Evolutionary conservation across 1,140 invertebrate species (phyloP).

Genomic region (Rhopalosiphum padi): DNA sequence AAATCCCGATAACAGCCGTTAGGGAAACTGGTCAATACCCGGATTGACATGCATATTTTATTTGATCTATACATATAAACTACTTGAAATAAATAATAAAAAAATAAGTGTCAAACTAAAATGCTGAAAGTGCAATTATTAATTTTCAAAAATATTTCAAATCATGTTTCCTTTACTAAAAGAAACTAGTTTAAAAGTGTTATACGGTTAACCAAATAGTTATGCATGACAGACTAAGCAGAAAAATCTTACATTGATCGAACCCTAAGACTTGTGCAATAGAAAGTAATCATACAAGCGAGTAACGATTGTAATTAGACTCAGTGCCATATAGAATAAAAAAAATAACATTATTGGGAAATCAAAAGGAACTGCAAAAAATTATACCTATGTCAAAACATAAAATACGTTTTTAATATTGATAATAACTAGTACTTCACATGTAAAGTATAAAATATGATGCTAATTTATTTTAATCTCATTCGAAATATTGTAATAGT

Average conservation of each 20-base stretch:
- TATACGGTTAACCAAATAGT: conserved; percentile 33
- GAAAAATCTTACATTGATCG: conserved; percentile 21
- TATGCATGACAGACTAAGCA: conserved; percentile 16
- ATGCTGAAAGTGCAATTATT: neutral
- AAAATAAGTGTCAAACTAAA: neutral
- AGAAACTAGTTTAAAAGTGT: neutral
- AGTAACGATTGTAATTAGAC: conserved; percentile 2
- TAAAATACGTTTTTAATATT: neutral
- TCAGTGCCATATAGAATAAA: neutral
- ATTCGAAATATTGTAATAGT: too few relatives aligned
- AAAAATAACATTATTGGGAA: conserved; percentile 23
- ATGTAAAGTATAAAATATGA: neutral
- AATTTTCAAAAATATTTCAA: neutral
- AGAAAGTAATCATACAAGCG: conserved; percentile 11
- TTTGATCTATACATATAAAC: neutral
- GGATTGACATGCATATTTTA: neutral
- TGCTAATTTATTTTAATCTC: neutral
- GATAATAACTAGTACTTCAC: neutral
- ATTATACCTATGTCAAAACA: neutral
- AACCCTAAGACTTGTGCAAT: conserved; percentile 30
- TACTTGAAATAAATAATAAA: neutral
- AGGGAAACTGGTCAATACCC: too few relatives aligned
- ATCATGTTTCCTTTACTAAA: neutral
- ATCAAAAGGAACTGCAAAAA: neutral
- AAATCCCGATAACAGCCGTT: too few relatives aligned